Base-by-base conservation (phyloP, 2,797 vertebrate species). In the Ispidina lecontei region DNA sequence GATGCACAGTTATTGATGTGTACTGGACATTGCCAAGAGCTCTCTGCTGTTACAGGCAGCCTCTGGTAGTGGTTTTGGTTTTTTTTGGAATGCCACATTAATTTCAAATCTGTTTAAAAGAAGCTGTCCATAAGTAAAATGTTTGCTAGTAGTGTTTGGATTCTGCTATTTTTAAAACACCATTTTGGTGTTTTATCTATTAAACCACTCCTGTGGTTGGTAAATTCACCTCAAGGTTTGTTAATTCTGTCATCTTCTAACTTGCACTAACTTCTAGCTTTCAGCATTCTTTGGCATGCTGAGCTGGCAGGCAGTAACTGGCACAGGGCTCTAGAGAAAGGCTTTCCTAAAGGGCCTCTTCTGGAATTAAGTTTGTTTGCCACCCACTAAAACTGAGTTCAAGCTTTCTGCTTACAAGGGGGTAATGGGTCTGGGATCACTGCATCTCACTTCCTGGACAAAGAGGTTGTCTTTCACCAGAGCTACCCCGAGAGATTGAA, bases 1-100 rank as follows among this genome's bases (percentile, higher is more conserved):
- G 80, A 4, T 58, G 4, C 56, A 3, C 21, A 17, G 26, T 43
- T 19, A 1, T 2, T 26, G 7, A 4, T 1, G n/a, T 2, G 1
- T 1, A 10, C 43, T 41, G 39, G 13, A 7, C 13, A 6, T 47
- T 2, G 2, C 1, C 56, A 46, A 29, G 65, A 51, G 13, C 28
- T 25, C 25, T 26, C n/a, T 17, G 43, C 28, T 35, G 1, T 12
- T 6, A 2, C 16, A 54, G 35, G 26, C 46, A 15, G 28, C 25
- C 18, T 14, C 19, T 4, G 25, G 21, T 16, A 9, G 3, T 14
- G 21, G 13, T 13, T 31, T 49, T 26, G 10, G 5, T 10, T 14
- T 54, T 26, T 29, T 14, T 46, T 54, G 1, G 11, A 47, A 19
- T 29, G 56, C 4, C 7, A 9, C 10, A 0, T 26, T 10, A 9